Conservation (phyloP, 2,113 vertebrate species). For the Muntiacus muntjak region DNA sequence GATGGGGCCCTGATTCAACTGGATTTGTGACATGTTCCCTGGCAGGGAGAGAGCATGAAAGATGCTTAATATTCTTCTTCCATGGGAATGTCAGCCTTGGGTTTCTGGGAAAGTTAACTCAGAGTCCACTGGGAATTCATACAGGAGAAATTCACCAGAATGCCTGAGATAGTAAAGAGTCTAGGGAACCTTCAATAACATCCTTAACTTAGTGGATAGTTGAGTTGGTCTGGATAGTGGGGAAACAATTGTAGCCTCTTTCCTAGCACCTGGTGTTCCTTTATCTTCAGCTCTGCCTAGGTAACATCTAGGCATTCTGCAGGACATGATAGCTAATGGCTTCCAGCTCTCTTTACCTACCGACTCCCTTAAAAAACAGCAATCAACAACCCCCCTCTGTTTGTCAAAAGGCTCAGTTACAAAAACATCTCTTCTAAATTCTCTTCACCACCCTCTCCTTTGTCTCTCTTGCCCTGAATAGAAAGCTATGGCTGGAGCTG, state of each 20-base stretch:
- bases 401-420: neutral
- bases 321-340: no score
- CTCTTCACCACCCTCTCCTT: neutral
- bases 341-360: neutral
- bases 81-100: neutral
- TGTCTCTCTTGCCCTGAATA: neutral
- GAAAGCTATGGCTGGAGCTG: neutral
- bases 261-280: accelerated
- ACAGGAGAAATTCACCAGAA: neutral
- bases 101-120: neutral
- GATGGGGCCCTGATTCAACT: neutral
- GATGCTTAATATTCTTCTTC: neutral
- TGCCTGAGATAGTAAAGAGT: neutral
- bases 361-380: neutral
- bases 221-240: neutral
- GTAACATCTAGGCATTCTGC: neutral
- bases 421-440: neutral
- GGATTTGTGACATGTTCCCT: neutral
- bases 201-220: no score
- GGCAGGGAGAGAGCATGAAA: neutral
- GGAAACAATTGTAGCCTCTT: neutral
- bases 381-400: accelerated
- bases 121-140: neutral
- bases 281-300: neutral
- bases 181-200: neutral